Evolutionary conservation across 2,888 invertebrate genomes (phyloP).

Genomic region (Polymixis flavicincta): DNA sequence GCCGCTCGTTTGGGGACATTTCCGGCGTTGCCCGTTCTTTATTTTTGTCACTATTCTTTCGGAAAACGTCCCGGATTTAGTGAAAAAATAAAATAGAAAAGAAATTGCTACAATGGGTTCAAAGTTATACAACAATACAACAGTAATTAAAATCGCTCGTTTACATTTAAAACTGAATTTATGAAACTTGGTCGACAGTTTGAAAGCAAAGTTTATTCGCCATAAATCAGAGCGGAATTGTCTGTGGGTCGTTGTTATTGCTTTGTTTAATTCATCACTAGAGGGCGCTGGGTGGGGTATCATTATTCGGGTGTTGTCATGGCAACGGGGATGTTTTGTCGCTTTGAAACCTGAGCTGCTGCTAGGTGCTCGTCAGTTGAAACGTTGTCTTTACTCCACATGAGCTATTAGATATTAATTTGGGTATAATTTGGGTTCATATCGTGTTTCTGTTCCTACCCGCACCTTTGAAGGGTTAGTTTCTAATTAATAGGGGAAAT

Average conservation of each 20-base stretch:
- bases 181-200: conserved; percentile 38
- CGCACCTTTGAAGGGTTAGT: not conserved
- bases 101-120: not conserved
- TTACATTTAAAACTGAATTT: conserved; percentile 48
- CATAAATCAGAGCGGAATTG: conserved; percentile 61
- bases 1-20: conserved; percentile 50
- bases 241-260: conserved; percentile 52
- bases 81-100: conserved; percentile 7
- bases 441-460: not conserved
- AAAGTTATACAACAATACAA: conserved; percentile 10
- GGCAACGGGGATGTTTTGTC: conserved; percentile 41
- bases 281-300: conserved; percentile 13
- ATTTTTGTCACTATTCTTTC: conserved; percentile 29
- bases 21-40: conserved; percentile 46
- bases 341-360: conserved; percentile 44
- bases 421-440: conserved; percentile 14
- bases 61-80: not conserved
- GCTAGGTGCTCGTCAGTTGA: not conserved
- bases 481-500: conserved; percentile 6
- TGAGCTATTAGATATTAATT: conserved; percentile 25
- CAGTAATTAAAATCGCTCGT: conserved; percentile 39
- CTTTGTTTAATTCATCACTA: conserved; percentile 55
- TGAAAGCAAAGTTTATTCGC: conserved; percentile 47
- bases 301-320: conserved; percentile 42
- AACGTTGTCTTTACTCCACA: conserved; percentile 2